Evolutionary conservation across 2,888 invertebrate genomes (phyloP).

Genomic region (Eurytoma adleriae): DNA sequence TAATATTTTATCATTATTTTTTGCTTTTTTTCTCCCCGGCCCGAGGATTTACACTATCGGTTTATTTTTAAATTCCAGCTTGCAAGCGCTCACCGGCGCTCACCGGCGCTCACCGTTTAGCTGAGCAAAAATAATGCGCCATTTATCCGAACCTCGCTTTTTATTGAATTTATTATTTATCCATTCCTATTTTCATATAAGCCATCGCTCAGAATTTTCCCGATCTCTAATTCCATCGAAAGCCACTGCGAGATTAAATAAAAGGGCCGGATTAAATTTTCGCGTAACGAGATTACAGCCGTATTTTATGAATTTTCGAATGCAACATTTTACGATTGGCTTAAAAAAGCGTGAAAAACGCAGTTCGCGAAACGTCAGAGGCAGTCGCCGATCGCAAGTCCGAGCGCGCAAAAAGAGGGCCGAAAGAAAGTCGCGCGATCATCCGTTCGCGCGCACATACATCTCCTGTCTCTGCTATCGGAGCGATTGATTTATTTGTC

Average conservation of each 20-base stretch:
- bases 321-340: too few relatives aligned
- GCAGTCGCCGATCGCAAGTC: too few relatives aligned
- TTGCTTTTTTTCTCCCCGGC: background rate
- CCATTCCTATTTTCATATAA: conserved; percentile 22
- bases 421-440: background rate
- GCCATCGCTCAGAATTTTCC: too few relatives aligned
- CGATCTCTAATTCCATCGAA: too few relatives aligned
- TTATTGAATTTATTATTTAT: conserved; percentile 31
- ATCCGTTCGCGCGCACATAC: background rate
- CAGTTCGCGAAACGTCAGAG: background rate
- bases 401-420: background rate
- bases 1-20: conserved; percentile 52
- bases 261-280: too few relatives aligned
- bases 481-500: conserved; percentile 34
- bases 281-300: too few relatives aligned
- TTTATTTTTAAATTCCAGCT: conserved; percentile 42
- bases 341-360: too few relatives aligned
- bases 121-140: conserved; percentile 28
- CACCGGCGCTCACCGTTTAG: too few relatives aligned
- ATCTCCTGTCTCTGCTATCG: background rate
- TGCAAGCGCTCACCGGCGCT: background rate
- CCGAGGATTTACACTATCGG: conserved; percentile 38
- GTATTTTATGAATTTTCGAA: background rate
- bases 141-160: conserved; percentile 29
- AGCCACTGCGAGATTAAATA: too few relatives aligned